Conservation (phyloP, 1,140 invertebrate species). For the Vanessa atalanta region DNA sequence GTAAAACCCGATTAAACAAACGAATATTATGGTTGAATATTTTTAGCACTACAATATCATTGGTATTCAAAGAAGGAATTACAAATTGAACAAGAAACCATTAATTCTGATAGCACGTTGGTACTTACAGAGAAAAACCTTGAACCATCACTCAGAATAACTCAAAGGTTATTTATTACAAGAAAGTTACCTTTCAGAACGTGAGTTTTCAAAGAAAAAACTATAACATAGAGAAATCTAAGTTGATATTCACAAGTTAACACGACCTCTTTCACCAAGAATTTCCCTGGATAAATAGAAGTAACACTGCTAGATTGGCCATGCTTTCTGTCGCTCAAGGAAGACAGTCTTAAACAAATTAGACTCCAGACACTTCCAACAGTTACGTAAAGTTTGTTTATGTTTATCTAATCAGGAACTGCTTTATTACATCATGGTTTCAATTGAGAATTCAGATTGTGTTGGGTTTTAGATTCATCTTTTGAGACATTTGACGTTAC, state of each 20-base stretch:
- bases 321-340: neutral
- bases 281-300: slow-evolving; percentile 14
- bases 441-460: too few relatives aligned
- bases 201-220: slow-evolving; percentile 9
- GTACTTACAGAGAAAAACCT: neutral
- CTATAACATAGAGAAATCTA: slow-evolving; percentile 5
- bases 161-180: slow-evolving; percentile 5
- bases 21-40: too few relatives aligned
- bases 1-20: too few relatives aligned
- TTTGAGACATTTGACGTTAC: too few relatives aligned
- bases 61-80: too few relatives aligned
- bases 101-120: neutral
- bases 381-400: neutral
- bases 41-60: too few relatives aligned
- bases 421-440: too few relatives aligned
- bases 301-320: neutral
- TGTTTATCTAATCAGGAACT: too few relatives aligned
- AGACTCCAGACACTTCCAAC: neutral
- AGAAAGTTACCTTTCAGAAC: slow-evolving; percentile 1
- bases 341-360: neutral
- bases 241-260: slow-evolving; percentile 15
- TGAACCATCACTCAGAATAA: neutral
- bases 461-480: too few relatives aligned
- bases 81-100: neutral
- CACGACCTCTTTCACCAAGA: slow-evolving; percentile 7